Percentiles rank a stretch among this genome's conserved stretches.
Conservation (phyloP, 2,113 vertebrate genomes). For the Microtus ochrogaster region DNA sequence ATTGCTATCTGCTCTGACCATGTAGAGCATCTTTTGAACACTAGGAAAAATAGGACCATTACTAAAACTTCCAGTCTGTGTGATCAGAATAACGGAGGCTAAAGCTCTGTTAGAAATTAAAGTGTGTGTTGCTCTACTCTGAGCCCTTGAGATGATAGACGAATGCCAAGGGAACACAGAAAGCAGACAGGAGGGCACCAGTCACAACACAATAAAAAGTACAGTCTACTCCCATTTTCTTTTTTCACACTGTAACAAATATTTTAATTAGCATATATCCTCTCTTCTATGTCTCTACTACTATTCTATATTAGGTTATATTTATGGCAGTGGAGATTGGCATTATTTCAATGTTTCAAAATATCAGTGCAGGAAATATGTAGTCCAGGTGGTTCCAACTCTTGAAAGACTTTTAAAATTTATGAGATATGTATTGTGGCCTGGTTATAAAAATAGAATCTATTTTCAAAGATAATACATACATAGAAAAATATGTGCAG, state of each 20-base stretch:
- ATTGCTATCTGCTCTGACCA: background rate
- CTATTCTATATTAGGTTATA: background rate
- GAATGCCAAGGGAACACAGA: background rate
- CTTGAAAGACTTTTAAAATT: background rate
- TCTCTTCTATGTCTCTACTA: background rate
- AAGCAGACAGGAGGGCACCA: too few relatives aligned
- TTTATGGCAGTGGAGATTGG: background rate
- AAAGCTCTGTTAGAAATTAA: background rate
- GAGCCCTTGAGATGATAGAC: background rate
- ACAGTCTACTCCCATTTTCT: background rate
- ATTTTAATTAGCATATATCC: background rate
- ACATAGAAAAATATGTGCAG: background rate
- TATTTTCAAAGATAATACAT: conserved; percentile 4
- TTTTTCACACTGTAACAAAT: background rate
- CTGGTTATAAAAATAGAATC: background rate
- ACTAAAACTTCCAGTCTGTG: background rate
- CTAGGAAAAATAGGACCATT: background rate
- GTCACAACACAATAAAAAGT: background rate
- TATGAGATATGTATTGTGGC: background rate
- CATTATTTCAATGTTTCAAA: background rate
- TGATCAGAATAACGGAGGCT: background rate
- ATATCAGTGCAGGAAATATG: background rate
- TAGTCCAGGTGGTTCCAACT: background rate
- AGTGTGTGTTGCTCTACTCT: background rate
- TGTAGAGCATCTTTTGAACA: background rate